Percentiles rank a stretch among this genome's conserved stretches.
Evolutionary conservation across 2,113 vertebrate species (phyloP).

Genomic region (Eudyptes chrysolophus): DNA sequence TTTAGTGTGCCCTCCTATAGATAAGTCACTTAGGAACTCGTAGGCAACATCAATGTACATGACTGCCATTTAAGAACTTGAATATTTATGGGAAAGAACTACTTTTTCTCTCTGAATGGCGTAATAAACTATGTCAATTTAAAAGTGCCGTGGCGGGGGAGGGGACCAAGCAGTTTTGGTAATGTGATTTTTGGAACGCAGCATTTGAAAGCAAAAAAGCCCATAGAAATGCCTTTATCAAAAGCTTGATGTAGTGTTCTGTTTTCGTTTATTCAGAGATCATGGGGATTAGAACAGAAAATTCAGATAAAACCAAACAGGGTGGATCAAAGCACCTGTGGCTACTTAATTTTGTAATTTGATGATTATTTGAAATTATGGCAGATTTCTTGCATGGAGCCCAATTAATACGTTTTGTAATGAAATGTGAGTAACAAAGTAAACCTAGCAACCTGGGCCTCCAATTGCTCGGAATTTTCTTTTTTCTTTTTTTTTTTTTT

Average conservation of each 20-base stretch:
- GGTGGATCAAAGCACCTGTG: not conserved
- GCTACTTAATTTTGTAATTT: not conserved
- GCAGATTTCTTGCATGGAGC: not conserved
- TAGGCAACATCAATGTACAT: not conserved
- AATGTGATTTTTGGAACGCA: not conserved
- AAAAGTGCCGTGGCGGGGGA: not conserved
- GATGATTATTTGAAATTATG: not conserved
- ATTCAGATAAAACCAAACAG: not conserved
- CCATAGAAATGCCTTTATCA: not conserved
- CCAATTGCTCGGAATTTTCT: not conserved
- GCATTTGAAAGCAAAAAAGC: not conserved
- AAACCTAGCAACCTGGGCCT: not conserved
- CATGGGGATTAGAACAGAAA: not conserved
- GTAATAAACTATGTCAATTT: not conserved
- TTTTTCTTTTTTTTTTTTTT: too few relatives aligned
- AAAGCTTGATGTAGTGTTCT: not conserved
- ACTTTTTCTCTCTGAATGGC: not conserved
- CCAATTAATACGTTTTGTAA: not conserved
- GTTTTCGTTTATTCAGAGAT: not conserved
- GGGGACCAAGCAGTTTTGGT: not conserved
- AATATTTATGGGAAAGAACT: not conserved
- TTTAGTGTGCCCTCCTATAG: not conserved
- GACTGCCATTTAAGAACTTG: not conserved
- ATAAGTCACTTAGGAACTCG: not conserved
- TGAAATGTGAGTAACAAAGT: not conserved